phyloP scores from a whole-genome alignment of 2,888 invertebrate species.

The Brachypterus glaber region DNA sequence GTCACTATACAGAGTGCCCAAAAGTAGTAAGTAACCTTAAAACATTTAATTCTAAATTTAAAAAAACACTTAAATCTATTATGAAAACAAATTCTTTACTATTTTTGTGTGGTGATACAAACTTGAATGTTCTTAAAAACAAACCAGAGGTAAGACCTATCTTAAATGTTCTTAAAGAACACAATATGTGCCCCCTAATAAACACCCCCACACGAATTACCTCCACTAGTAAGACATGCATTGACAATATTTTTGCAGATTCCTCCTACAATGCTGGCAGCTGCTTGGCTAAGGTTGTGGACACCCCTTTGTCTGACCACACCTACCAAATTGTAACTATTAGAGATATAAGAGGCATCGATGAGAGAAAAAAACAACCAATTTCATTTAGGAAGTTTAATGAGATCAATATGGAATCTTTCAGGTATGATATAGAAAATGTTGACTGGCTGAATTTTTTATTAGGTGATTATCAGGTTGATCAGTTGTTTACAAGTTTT shows the following conservation, averaged over 20 bases:
- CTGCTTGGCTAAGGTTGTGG: not conserved
- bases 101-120: not conserved
- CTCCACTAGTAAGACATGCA: not conserved
- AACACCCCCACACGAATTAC: not conserved
- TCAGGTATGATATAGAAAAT: not conserved
- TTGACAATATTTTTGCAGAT: not conserved
- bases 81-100: no score
- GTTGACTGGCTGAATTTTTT: no score
- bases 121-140: not conserved
- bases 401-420: not conserved
- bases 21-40: not conserved
- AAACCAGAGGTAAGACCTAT: not conserved
- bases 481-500: no score
- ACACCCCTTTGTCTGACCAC: not conserved
- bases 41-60: no score
- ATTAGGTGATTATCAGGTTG: no score
- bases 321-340: not conserved
- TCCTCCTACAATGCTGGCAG: not conserved
- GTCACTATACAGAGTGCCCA: not conserved
- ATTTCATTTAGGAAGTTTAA: not conserved
- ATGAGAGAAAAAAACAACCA: no score
- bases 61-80: no score
- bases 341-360: no score
- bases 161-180: not conserved
- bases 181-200: not conserved